Percentiles rank a stretch among this genome's conserved stretches.
Evolutionary conservation across 2,797 vertebrate genomes (phyloP).

Genomic region (Glyptemys insculpta): DNA sequence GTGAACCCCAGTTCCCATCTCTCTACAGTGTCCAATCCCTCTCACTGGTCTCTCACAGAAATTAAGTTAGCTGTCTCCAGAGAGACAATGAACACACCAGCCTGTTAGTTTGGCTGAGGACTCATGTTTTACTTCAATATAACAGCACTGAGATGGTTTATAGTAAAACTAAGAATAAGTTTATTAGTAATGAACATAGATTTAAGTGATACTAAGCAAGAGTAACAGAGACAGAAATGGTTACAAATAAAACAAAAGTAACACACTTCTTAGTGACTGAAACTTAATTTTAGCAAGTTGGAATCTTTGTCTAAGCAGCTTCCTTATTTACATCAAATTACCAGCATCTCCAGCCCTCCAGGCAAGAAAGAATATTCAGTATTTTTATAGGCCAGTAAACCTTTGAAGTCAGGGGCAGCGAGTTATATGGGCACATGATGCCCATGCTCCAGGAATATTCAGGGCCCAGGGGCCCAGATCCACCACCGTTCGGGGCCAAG

Average conservation of each 20-base stretch:
- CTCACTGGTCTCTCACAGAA: background rate
- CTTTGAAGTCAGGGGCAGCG: no score
- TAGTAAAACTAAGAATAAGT: background rate
- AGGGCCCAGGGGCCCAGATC: no score
- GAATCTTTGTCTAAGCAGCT: background rate
- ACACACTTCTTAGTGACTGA: no score
- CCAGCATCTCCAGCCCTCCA: no score
- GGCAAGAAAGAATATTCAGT: background rate
- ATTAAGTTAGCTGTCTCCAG: background rate
- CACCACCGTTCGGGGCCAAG: no score
- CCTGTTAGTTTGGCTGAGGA: background rate
- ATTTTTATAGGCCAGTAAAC: background rate
- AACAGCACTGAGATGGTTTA: background rate
- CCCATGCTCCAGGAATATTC: no score
- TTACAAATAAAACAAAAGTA: no score
- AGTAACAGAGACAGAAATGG: no score
- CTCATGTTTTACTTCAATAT: background rate
- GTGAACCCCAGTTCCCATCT: background rate
- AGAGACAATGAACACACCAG: background rate
- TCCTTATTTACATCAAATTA: background rate
- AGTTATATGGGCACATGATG: no score
- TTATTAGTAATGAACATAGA: no score
- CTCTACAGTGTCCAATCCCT: background rate
- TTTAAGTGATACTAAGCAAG: no score
- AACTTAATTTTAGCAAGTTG: background rate